Evolutionary conservation across 2,797 vertebrate species (phyloP), one percentile per base, ranked within the genome.

Genomic region (Arrhamphus sclerolepis): DNA sequence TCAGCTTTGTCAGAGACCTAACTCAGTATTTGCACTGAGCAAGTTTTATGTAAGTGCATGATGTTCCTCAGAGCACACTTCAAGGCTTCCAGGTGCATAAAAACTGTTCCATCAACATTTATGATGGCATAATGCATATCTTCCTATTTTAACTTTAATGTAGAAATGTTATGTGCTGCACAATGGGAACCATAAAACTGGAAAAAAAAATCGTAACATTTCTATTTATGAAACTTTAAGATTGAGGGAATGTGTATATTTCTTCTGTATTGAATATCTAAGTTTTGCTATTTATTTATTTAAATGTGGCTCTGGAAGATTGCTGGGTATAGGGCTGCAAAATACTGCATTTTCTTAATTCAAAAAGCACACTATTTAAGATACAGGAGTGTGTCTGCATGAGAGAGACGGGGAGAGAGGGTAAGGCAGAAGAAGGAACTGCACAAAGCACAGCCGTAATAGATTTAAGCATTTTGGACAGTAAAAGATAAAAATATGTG

Each of bases 21-120:
- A 21, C 42, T 29, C 8, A n/a, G 7, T 26, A 6, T 54, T 40
- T 46, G 46, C 19, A 16, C 18, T 50, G 11, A 26, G 21, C 20
- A 21, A 3, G 31, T 62, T 62, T 52, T 56, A 29, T 52, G 40
- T 13, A 52, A 56, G 18, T 19, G 7, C 49, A 29, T 16, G 16
- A 18, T 63, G 54, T 61, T 40, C 55, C 70, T 70, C 31, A 18
- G 19, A 38, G 47, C 24, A 53, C 2, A 14, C 13, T 38, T 18
- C 65, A 44, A 21, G 19, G 19, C 18, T 62, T 24, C 7, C 34
- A 53, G 24, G 28, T 38, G 18, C 19, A 18, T 40, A 16, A 42
- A 39, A 19, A 29, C 59, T 72, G 42, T 49, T 41, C 14, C 17
- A 28, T 63, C 3, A 53, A 50, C 6, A 21, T 38, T 38, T 38